Evolutionary conservation across 1,140 invertebrate species (phyloP).

Genomic region (Anastatus disparis): DNA sequence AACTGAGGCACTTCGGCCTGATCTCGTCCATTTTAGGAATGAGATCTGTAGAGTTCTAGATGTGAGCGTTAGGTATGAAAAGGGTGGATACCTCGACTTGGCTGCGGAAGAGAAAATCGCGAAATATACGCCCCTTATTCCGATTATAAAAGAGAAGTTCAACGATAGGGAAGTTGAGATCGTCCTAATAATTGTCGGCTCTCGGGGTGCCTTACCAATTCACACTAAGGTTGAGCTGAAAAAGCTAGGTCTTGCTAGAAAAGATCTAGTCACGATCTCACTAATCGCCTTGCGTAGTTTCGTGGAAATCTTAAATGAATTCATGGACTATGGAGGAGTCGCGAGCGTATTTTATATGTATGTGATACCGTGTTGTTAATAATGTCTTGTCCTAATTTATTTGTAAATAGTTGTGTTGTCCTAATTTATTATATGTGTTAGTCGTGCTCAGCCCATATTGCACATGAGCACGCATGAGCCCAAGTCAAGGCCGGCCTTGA

Average conservation of each 20-base stretch:
- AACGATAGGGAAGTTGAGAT: neutral
- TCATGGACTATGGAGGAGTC: slow-evolving; percentile 2
- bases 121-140: neutral
- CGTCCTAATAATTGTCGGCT: slow-evolving; percentile 47
- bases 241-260: slow-evolving; percentile 23
- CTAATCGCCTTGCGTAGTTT: slow-evolving; percentile 49
- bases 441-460: no score
- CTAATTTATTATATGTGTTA: no score
- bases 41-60: neutral
- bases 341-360: no score
- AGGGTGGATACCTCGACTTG: neutral
- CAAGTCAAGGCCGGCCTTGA: no score
- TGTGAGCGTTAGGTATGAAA: neutral
- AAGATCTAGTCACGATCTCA: slow-evolving; percentile 45
- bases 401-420: no score
- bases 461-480: no score
- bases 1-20: neutral
- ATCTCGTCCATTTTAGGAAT: neutral
- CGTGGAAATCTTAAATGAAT: slow-evolving; percentile 43
- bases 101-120: neutral
- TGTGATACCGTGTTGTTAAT: no score
- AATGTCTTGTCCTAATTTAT: no score
- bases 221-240: neutral
- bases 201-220: slow-evolving; percentile 45
- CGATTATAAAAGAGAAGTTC: neutral